phyloP scores from a whole-genome alignment of 2,797 vertebrate genomes.

The Oreonectes daqikongensis region DNA sequence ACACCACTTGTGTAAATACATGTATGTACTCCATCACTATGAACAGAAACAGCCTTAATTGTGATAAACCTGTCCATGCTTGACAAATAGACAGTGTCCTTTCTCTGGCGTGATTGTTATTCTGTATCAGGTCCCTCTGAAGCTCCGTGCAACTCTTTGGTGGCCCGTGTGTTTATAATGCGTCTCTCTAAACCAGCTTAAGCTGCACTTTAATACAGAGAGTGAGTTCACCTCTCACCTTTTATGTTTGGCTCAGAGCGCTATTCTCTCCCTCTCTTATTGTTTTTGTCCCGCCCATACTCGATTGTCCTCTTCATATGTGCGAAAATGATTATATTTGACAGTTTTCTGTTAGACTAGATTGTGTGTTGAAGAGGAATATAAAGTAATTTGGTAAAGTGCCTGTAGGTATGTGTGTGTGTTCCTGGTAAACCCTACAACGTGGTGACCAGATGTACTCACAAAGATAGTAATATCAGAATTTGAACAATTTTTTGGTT shows the following conservation, averaged over 20 bases:
- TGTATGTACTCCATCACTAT: constrained; percentile 37
- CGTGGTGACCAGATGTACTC: not conserved
- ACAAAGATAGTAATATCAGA: too few species aligned
- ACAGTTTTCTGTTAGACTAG: not conserved
- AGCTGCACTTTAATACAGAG: constrained; percentile 54
- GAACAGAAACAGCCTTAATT: constrained; percentile 16
- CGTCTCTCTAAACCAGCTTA: constrained; percentile 51
- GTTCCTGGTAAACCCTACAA: too few species aligned
- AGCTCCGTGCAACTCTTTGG: constrained; percentile 5
- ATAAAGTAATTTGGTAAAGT: constrained; percentile 9
- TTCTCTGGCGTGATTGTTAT: constrained; percentile 38
- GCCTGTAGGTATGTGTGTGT: not conserved
- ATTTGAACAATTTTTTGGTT: too few species aligned
- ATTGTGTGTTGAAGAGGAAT: constrained; percentile 5
- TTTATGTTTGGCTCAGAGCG: constrained; percentile 32
- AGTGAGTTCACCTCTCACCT: constrained; percentile 44
- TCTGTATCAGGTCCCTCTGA: constrained; percentile 29
- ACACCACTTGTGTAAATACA: constrained; percentile 38
- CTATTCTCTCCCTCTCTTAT: constrained; percentile 11
- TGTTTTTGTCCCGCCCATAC: constrained; percentile 7
- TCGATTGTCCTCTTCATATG: constrained; percentile 1
- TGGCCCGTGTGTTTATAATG: constrained; percentile 33
- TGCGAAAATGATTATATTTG: not conserved
- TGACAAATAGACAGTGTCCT: constrained; percentile 36
- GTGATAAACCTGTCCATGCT: not conserved